Conservation (phyloP, 1,140 invertebrate species). For the Drosophila kanapiae region DNA sequence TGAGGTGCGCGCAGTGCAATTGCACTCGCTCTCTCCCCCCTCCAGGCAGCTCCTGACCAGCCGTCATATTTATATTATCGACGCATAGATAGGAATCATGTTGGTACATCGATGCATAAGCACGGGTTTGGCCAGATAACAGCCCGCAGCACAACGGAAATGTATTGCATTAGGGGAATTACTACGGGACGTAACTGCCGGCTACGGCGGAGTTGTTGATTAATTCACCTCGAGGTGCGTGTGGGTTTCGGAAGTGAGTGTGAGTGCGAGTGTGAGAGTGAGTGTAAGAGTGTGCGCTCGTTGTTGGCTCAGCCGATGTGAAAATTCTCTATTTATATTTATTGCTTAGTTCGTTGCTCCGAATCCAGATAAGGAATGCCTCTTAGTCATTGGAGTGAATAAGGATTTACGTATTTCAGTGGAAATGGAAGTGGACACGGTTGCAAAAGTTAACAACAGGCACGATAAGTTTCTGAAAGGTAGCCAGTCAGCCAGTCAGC, state of each 20-base stretch:
- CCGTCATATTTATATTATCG: constrained; percentile 82
- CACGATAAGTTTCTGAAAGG: constrained; percentile 32
- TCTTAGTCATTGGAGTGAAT: constrained; percentile 37
- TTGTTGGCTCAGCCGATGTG: constrained; percentile 27
- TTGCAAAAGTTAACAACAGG: constrained; percentile 47
- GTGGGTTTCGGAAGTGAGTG: constrained; percentile 43
- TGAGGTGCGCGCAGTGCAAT: constrained; percentile 76
- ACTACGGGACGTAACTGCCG: constrained; percentile 33
- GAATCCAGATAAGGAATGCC: constrained; percentile 51
- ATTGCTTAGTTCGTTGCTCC: constrained; percentile 44
- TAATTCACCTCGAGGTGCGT: constrained; percentile 59
- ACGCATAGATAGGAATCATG: constrained; percentile 76
- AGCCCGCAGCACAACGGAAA: constrained; percentile 73
- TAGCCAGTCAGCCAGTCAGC: constrained; percentile 14
- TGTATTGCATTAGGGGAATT: constrained; percentile 80
- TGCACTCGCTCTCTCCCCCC: constrained; percentile 37
- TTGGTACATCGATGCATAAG: constrained; percentile 58
- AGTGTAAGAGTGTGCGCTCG: constrained; percentile 6
- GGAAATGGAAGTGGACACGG: constrained; percentile 23
- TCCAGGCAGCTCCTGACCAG: constrained; percentile 16
- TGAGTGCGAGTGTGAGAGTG: constrained; percentile 2
- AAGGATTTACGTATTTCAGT: constrained; percentile 44
- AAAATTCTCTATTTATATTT: constrained; percentile 54
- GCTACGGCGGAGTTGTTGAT: constrained; percentile 51
- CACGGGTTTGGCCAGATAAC: constrained; percentile 45